Conservation (phyloP, 2,113 vertebrate genomes). For the Alaudala cheleensis region DNA sequence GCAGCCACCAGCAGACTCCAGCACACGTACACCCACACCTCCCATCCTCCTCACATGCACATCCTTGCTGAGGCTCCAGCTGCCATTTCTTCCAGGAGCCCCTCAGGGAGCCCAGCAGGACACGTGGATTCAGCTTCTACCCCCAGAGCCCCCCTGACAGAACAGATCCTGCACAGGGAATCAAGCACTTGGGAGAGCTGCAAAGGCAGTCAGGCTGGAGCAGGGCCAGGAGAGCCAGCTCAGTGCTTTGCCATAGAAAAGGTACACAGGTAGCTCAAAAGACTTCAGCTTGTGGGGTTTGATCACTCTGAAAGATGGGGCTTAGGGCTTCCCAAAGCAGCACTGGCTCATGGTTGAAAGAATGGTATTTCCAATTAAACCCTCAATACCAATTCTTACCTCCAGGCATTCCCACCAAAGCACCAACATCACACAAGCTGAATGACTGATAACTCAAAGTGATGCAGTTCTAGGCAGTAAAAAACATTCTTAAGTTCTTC, state of each 20-base stretch:
- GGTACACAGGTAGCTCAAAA: background rate
- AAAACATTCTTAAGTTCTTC: background rate
- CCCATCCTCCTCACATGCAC: accelerated
- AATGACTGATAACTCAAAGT: background rate
- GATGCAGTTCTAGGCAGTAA: background rate
- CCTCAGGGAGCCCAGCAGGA: background rate
- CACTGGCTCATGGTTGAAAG: background rate
- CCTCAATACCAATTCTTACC: background rate
- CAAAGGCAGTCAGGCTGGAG: background rate
- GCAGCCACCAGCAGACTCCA: background rate
- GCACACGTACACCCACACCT: accelerated
- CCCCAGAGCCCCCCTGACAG: background rate
- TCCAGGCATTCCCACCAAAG: background rate
- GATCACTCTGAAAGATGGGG: background rate
- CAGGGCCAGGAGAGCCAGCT: background rate
- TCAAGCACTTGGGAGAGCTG: background rate
- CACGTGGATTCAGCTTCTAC: accelerated
- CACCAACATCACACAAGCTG: background rate
- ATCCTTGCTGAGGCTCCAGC: background rate
- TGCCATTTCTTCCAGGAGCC: background rate
- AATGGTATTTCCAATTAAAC: background rate
- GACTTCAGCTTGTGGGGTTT: background rate
- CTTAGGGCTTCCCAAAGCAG: background rate
- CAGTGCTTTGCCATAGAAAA: background rate
- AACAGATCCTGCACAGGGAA: background rate